phyloP scores from a whole-genome alignment of 2,113 vertebrate species.

The Brachyhypopomus gauderio region DNA sequence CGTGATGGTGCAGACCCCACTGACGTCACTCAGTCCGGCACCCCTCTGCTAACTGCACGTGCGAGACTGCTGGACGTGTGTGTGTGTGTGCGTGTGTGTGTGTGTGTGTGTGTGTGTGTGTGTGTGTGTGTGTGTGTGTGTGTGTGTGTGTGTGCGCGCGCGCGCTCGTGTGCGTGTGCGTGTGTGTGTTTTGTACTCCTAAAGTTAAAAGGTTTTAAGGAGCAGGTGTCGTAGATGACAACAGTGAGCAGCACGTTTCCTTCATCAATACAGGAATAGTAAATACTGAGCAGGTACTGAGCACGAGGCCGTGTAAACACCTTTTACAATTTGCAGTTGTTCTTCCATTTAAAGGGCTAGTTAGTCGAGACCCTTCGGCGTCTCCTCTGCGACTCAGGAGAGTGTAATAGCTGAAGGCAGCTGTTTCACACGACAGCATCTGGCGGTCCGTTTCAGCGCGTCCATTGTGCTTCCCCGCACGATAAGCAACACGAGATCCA shows the following conservation, averaged over 20 bases:
- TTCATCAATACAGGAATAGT: background rate
- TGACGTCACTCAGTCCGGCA: constrained; percentile 42
- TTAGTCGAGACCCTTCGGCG: background rate
- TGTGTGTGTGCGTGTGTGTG: constrained; percentile 11
- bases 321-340: background rate
- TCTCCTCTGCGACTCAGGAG: constrained; percentile 9
- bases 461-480: background rate
- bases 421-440: constrained; percentile 7
- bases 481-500: constrained; percentile 37
- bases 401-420: constrained; percentile 10
- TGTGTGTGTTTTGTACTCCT: too few species aligned
- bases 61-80: background rate
- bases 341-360: background rate
- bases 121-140: background rate
- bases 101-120: background rate
- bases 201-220: background rate
- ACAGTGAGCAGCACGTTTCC: background rate
- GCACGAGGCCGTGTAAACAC: background rate
- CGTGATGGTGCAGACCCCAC: constrained; percentile 22
- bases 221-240: background rate
- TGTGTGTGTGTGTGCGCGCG: background rate
- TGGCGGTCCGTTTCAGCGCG: constrained; percentile 32
- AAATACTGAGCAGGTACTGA: background rate
- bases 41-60: background rate
- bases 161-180: background rate